Evolutionary conservation across 2,113 vertebrate genomes (phyloP).

Genomic region (Serinus canaria): DNA sequence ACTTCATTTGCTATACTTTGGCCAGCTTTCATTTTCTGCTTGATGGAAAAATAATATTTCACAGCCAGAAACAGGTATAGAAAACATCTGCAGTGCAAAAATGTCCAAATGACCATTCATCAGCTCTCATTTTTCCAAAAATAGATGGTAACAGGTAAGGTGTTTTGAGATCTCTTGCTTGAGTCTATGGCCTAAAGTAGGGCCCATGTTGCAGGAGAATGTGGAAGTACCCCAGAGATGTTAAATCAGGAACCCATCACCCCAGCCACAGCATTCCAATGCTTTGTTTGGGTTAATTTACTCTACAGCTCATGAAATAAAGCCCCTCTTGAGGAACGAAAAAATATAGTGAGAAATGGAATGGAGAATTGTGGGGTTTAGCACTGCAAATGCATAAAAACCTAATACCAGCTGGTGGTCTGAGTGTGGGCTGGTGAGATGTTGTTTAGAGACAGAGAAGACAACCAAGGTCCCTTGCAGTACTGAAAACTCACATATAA

Average conservation of each 20-base stretch:
- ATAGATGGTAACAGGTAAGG: not conserved
- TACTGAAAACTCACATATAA: not conserved
- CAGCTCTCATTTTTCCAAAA: not conserved
- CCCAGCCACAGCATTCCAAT: not conserved
- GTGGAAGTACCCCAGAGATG: not conserved
- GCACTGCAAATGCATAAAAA: not conserved
- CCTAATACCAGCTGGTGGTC: not conserved
- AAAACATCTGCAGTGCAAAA: not conserved
- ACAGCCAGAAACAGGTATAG: not conserved
- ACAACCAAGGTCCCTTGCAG: not conserved
- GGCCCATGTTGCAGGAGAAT: not conserved
- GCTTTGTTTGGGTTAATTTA: not conserved
- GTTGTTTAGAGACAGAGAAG: not conserved
- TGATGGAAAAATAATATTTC: not conserved
- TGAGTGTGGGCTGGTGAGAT: not conserved
- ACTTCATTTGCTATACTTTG: not conserved
- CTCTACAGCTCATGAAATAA: not conserved
- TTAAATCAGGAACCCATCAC: not conserved
- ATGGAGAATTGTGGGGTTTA: not conserved
- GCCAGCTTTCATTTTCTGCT: not conserved
- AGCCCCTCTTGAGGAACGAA: not conserved
- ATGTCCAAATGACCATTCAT: not conserved
- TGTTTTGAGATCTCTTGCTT: not conserved
- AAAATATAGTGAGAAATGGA: not conserved
- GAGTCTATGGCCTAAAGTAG: not conserved